Evolutionary conservation across 2,888 invertebrate genomes (phyloP).

Genomic region (Lacanobia wlatinum): DNA sequence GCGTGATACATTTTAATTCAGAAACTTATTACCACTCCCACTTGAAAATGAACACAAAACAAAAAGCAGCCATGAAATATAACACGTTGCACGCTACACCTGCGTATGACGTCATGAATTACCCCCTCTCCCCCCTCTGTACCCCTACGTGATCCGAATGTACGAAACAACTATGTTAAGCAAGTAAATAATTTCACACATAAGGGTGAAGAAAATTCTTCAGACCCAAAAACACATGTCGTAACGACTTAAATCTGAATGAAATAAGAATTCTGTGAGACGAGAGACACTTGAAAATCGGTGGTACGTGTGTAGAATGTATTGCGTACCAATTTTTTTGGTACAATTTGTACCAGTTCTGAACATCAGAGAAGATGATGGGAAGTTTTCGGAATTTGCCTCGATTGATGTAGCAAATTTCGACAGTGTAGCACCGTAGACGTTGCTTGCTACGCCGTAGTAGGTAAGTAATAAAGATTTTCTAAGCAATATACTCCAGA

Average conservation of each 20-base stretch:
- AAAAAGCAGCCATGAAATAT: slow-evolving; percentile 53
- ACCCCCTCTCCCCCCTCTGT: slow-evolving; percentile 50
- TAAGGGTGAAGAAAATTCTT: slow-evolving; percentile 47
- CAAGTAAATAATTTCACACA: slow-evolving; percentile 82
- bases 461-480: slow-evolving; percentile 24
- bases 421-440: slow-evolving; percentile 18
- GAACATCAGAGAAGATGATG: slow-evolving; percentile 35
- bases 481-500: slow-evolving; percentile 18
- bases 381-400: slow-evolving; percentile 42
- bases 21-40: slow-evolving; percentile 43
- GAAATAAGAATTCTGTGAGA: slow-evolving; percentile 77
- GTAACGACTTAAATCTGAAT: slow-evolving; percentile 70
- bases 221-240: slow-evolving; percentile 72
- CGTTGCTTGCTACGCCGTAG: slow-evolving; percentile 33
- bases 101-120: slow-evolving; percentile 67
- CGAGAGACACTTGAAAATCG: slow-evolving; percentile 82
- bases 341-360: slow-evolving; percentile 52
- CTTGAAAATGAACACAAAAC: slow-evolving; percentile 40
- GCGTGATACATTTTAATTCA: slow-evolving; percentile 54
- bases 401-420: slow-evolving; percentile 51
- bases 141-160: slow-evolving; percentile 75
- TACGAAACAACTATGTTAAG: slow-evolving; percentile 74
- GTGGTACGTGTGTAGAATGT: slow-evolving; percentile 78
- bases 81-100: slow-evolving; percentile 56
- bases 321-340: slow-evolving; percentile 52